Evolutionary conservation across 23 tunicate species (phyloP).

Genomic region (Clavelina lepadiformis): DNA sequence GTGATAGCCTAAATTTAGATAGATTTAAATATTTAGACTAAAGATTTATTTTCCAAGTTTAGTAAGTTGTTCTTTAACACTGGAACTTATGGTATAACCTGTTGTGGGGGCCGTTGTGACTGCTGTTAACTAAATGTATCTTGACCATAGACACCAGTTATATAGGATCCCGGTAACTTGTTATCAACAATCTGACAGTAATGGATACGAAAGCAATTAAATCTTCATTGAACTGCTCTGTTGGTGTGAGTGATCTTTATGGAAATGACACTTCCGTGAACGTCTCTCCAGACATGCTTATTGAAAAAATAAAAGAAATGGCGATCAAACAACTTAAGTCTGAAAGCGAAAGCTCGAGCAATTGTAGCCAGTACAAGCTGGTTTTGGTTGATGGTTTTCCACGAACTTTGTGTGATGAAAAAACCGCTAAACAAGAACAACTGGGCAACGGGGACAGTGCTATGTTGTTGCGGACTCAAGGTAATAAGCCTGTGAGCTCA

Average conservation of each 20-base stretch:
- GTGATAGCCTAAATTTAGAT: too few species aligned
- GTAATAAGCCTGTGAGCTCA: slow-evolving; percentile 30
- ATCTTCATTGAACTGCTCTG: background rate
- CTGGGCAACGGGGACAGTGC: slow-evolving; percentile 39
- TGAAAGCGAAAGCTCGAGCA: slow-evolving; percentile 32
- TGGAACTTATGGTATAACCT: background rate
- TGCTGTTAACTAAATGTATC: background rate
- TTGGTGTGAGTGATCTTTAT: slow-evolving; percentile 41
- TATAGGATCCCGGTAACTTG: background rate
- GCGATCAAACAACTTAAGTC: slow-evolving; percentile 46
- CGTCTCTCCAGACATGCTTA: slow-evolving; percentile 29
- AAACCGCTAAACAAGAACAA: slow-evolving; percentile 58
- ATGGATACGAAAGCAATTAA: background rate
- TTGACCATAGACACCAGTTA: background rate
- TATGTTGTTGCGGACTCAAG: slow-evolving; percentile 40
- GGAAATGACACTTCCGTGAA: slow-evolving; percentile 37
- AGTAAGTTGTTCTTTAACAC: too few species aligned
- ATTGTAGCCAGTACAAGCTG: slow-evolving; percentile 38
- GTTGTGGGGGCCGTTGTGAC: background rate
- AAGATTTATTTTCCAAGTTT: too few species aligned
- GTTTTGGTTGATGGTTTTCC: slow-evolving; percentile 26
- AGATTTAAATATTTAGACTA: too few species aligned
- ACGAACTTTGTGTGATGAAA: slow-evolving; percentile 36
- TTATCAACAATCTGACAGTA: background rate
- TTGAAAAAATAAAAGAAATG: slow-evolving; percentile 70